Evolutionary conservation across 2,888 invertebrate genomes (phyloP).

Genomic region (Dynastes grantii): DNA sequence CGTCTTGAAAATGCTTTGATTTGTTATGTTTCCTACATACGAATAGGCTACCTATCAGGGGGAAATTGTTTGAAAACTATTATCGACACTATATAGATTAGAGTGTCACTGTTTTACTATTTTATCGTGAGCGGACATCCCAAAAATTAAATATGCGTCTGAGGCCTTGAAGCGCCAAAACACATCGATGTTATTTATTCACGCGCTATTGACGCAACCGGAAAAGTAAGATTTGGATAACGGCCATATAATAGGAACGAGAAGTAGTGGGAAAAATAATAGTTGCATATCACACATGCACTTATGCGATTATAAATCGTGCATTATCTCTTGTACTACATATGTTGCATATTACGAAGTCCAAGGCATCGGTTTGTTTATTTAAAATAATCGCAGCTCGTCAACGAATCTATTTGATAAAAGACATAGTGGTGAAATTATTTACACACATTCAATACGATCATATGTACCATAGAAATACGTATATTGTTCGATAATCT

Average conservation of each 20-base stretch:
- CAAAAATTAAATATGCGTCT: conserved; percentile 29
- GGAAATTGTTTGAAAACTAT: conserved; percentile 4
- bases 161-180: conserved; percentile 13
- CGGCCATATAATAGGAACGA: conserved; percentile 20
- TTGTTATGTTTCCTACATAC: background rate
- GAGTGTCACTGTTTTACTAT: conserved; percentile 29
- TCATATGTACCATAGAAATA: background rate
- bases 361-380: conserved; percentile 26
- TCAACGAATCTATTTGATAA: conserved; percentile 4
- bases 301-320: conserved; percentile 13
- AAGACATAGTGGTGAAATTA: background rate
- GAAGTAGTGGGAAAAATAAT: background rate
- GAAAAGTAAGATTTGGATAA: conserved; percentile 36
- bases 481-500: background rate
- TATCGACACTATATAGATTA: conserved; percentile 22
- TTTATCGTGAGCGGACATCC: conserved; percentile 27
- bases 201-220: conserved; percentile 37
- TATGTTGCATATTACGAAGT: conserved; percentile 19
- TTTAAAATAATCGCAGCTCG: background rate
- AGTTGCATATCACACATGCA: conserved; percentile 17
- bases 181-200: conserved; percentile 26
- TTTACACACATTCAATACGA: background rate
- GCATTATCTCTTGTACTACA: conserved; percentile 9
- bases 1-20: background rate
- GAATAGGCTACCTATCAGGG: background rate